Evolutionary conservation across 2,888 invertebrate species (phyloP), one percentile per base, ranked within the genome.

Genomic region (Phymatocera aterrima): DNA sequence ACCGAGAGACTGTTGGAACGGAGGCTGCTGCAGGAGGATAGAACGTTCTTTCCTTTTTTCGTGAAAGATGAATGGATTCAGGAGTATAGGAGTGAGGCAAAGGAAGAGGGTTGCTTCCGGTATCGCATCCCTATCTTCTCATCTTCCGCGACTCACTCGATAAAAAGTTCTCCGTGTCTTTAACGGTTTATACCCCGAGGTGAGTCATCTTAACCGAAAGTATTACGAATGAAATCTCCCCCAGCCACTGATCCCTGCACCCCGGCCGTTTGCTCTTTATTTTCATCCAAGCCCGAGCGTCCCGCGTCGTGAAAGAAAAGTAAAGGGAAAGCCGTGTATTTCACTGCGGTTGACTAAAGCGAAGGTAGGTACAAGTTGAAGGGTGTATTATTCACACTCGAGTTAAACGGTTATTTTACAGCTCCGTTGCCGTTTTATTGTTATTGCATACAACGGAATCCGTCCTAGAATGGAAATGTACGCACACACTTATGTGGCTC

Each of bases 221-320:
- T 72, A 72, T 72, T 72, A 51, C 72, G 48, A 72, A 72, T 48
- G 72, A 72, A 72, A 72, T 72, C 72, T 78, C 70, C 61, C 79
- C 18, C 70, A 72, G 40, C 79, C 77, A 48, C 61, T 60, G 57
- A 0, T 37, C 60, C 3, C 43, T 37, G 31, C 51, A 1, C 57
- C 46, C 64, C 34, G n/a, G 43, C 77, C 21, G n/a, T 43, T 51
- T 60, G 12, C 18, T 51, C 51, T 8, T 12, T 54, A 18, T 24
- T 34, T 6, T 37, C 43, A 2, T 54, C 24, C 54, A 8, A 34
- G 34, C 54, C 74, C 18, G 3, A 74, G 54, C 40, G 54, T 54
- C 54, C 37, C 21, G 54, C 40, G 54, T 54, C 54, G 54, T 37
- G 51, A 28, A 74, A 15, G 24, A 54, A 21, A 54, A 24, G 8